Evolutionary conservation across 2,888 invertebrate genomes (phyloP).

Genomic region (Hartigia nigra): DNA sequence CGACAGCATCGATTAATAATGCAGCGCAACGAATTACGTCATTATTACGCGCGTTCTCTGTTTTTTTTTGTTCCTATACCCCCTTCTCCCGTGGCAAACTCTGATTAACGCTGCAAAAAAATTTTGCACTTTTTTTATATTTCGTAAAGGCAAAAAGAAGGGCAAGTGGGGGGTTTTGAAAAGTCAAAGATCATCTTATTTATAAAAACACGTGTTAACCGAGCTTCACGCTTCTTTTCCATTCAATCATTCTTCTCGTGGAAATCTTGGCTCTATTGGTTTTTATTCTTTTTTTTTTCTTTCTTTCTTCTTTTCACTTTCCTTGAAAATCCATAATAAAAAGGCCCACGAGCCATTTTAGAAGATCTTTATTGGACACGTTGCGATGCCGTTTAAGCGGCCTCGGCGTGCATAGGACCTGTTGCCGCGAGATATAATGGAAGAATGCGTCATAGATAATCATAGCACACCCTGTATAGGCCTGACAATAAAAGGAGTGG

Average conservation of each 20-base stretch:
- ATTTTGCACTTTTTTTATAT: neutral
- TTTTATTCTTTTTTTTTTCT: neutral
- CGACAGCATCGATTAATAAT: neutral
- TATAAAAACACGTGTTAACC: neutral
- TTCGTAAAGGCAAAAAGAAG: too few relatives aligned
- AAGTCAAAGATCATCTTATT: neutral
- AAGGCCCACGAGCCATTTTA: neutral
- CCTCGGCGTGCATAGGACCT: constrained; percentile 54
- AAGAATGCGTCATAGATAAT: constrained; percentile 60
- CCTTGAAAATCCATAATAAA: constrained; percentile 3
- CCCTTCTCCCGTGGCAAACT: too few relatives aligned
- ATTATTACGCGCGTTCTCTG: neutral
- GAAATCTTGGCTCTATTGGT: neutral
- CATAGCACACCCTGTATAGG: constrained; percentile 41
- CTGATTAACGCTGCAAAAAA: too few relatives aligned
- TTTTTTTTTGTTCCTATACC: too few relatives aligned
- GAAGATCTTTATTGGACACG: constrained; percentile 18
- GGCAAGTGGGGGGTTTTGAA: neutral
- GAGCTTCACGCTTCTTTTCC: neutral
- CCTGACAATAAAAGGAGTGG: constrained; percentile 40
- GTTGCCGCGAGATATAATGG: constrained; percentile 58
- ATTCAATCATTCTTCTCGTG: constrained; percentile 11
- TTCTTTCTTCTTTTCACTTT: neutral
- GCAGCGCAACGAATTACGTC: neutral
- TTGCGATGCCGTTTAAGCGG: constrained; percentile 48